These are phyloP conservation scores for Hirtodrosophila trivittata DNA, from an alignment of 2,888 invertebrate genomes.

Conservation along the genomic window DNA sequence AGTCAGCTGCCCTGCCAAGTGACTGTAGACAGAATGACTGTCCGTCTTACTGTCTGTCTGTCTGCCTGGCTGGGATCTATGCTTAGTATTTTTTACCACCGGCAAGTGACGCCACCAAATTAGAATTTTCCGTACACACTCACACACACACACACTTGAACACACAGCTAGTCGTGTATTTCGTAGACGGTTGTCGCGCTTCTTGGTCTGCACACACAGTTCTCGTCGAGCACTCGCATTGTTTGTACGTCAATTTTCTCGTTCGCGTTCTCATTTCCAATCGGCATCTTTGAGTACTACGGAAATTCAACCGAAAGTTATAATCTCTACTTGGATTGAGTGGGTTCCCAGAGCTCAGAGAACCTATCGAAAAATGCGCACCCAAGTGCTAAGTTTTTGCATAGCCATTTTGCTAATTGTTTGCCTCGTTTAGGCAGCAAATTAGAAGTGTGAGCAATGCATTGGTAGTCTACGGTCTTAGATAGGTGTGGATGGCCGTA, in stretches of 20 bases:
- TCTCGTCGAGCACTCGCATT: constrained; percentile 61
- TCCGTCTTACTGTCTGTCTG: constrained; percentile 40
- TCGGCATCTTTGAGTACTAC: constrained; percentile 4
- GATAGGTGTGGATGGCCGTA: too few relatives aligned
- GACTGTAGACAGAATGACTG: constrained; percentile 30
- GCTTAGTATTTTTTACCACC: constrained; percentile 50
- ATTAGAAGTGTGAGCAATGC: constrained; percentile 25
- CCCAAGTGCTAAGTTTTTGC: constrained; percentile 77
- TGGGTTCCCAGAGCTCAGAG: constrained; percentile 13
- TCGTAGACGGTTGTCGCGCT: constrained; percentile 22
- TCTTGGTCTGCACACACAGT: constrained; percentile 63
- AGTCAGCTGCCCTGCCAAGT: constrained; percentile 43
- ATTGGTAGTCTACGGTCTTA: neutral
- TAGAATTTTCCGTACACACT: constrained; percentile 53
- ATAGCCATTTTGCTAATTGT: constrained; percentile 77
- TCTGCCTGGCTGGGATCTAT: constrained; percentile 49
- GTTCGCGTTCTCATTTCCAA: constrained; percentile 19
- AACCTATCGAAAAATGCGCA: constrained; percentile 65
- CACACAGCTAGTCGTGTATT: constrained; percentile 2
- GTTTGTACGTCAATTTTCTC: constrained; percentile 63
- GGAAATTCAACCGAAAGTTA: neutral
- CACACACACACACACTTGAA: constrained; percentile 3
- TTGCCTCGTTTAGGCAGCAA: constrained; percentile 62
- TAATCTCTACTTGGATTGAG: constrained; percentile 6
- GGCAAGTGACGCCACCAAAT: constrained; percentile 71